Percentiles rank a stretch among this genome's conserved stretches.
These are phyloP conservation scores for Carapus acus DNA, from an alignment of 2,797 vertebrate species.

Conservation along the genomic window DNA sequence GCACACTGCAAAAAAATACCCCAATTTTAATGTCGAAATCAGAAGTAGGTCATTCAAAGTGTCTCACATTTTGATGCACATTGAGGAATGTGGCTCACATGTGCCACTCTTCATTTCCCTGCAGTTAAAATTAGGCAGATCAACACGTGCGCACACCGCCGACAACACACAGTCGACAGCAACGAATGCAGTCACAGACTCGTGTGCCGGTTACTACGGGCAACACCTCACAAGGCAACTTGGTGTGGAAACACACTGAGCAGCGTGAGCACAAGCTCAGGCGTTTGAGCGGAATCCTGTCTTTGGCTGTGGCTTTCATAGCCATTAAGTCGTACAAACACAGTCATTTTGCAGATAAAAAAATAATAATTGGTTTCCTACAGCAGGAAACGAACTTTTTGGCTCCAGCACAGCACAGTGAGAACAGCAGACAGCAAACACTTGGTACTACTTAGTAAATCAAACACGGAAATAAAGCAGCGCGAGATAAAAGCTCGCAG, in stretches of 20 bases:
- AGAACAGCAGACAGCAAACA: not conserved
- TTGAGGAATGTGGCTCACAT: constrained; percentile 3
- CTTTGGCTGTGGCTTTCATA: not conserved
- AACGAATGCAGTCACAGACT: no score
- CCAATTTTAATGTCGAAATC: constrained; percentile 26
- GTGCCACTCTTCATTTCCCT: constrained; percentile 21
- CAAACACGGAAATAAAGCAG: constrained; percentile 15
- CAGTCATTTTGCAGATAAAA: no score
- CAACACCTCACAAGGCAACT: constrained; percentile 3
- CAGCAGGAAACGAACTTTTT: no score
- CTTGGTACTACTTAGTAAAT: constrained; percentile 4
- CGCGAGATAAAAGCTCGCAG: constrained; percentile 2
- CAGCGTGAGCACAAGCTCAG: not conserved
- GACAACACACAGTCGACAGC: constrained; percentile 5
- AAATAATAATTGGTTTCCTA: no score
- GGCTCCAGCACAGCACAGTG: no score
- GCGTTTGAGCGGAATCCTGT: constrained; percentile 13
- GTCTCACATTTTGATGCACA: constrained; percentile 41
- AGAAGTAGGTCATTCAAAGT: constrained; percentile 36
- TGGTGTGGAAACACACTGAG: not conserved
- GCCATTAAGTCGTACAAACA: not conserved
- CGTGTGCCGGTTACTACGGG: constrained; percentile 2
- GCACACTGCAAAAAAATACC: constrained; percentile 17
- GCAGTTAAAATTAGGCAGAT: constrained; percentile 36
- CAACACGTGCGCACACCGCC: constrained; percentile 19